Evolutionary conservation across 2,797 vertebrate species (phyloP).

Genomic region (Sebastes trivittatus): DNA sequence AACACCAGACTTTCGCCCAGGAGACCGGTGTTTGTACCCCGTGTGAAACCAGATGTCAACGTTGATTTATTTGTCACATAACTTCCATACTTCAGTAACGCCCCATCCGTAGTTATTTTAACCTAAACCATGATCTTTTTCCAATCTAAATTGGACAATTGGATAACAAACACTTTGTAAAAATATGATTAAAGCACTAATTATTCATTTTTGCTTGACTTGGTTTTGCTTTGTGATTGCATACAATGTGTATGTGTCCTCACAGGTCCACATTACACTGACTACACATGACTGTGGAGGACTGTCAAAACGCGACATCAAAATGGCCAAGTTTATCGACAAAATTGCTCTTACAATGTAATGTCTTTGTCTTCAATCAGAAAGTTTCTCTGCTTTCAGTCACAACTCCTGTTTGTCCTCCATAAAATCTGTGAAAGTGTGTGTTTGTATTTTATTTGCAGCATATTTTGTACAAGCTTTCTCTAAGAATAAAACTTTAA

Average conservation of each 20-base stretch:
- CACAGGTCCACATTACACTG: conserved; percentile 94
- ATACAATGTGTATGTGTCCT: conserved; percentile 3
- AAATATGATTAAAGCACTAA: neutral
- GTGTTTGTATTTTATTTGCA: neutral
- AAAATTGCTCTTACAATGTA: conserved; percentile 81
- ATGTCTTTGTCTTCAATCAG: neutral
- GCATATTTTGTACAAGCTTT: conserved; percentile 7
- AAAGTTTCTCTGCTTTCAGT: neutral
- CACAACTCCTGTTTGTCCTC: neutral
- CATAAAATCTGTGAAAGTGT: neutral
- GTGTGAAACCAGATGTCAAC: too few relatives aligned
- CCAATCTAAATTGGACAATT: neutral
- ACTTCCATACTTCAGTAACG: too few relatives aligned
- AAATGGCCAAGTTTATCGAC: conserved; percentile 94
- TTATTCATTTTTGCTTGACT: neutral
- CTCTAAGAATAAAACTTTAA: conserved; percentile 26
- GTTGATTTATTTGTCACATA: too few relatives aligned
- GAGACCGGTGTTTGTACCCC: too few relatives aligned
- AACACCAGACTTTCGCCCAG: too few relatives aligned
- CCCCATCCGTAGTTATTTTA: too few relatives aligned
- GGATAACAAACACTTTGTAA: neutral
- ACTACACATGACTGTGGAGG: conserved; percentile 92
- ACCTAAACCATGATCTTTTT: too few relatives aligned
- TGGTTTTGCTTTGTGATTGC: neutral
- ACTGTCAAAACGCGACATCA: conserved; percentile 90